Evolutionary conservation across 2,113 vertebrate genomes (phyloP), one percentile per base, ranked within the genome.

Genomic region (Merops nubicus): DNA sequence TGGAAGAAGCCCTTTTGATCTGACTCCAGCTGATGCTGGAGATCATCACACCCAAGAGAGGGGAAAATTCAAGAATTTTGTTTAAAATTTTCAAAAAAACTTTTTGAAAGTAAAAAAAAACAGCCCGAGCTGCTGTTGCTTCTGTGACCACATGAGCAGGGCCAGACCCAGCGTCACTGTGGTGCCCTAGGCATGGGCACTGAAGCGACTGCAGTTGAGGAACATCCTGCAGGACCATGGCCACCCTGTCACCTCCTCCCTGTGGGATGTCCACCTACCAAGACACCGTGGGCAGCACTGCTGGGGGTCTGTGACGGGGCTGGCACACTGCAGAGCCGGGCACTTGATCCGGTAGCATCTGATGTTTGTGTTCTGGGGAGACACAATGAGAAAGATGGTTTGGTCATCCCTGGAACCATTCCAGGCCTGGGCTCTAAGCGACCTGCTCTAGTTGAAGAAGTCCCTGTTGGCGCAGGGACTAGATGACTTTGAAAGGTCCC

Each of bases 291-390:
- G 99, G 85, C 99, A 99, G 94, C 99, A 99, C 93, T 99, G 98
- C 95, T 98, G 98, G 3, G 99, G 98, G 47, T 99, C 98, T 0
- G 97, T 98, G 64, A 99, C 97, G 0, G 99, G 98, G 80, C 98
- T 98, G 62, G 98, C 97, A 9, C 99, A 99, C 3, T 97, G 96
- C 91, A 99, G 94, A 31, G 98, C 96, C 0, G 99, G 99, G 91
- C 99, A 99, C 97, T 98, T 99, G 93, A 99, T 99, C 40, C 98
- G 98, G 96, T 97, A 99, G 91, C 99, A 99, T 93, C 98, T 99
- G 96, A 99, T 99, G 51, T 98, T 98, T 82, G 98, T 97, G 28
- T 96, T 98, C 99, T 99, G 95, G 33, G 29, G 59, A 91, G 48
- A 68, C 42, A 88, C 28, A 88, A 28, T 80, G 23, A 56, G 34